These are phyloP conservation scores for Caenorhabditis plicata DNA, from an alignment of 2,888 invertebrate species.

Conservation along the genomic window DNA sequence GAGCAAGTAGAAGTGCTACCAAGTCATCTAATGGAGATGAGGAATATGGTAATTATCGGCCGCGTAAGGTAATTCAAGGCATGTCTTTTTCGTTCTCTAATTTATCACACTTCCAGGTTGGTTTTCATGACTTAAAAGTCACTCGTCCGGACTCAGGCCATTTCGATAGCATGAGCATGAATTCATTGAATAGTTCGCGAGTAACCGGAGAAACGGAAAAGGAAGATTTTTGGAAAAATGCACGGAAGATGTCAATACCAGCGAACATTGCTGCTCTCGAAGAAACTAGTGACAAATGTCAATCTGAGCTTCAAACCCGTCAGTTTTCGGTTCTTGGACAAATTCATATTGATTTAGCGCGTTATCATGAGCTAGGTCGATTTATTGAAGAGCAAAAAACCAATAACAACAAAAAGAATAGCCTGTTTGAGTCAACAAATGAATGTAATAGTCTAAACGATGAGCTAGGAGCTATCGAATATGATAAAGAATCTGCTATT, in stretches of 20 bases:
- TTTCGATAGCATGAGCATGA: slow-evolving; percentile 1
- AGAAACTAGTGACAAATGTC: neutral
- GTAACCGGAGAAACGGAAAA: slow-evolving; percentile 43
- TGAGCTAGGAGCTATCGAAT: slow-evolving; percentile 49
- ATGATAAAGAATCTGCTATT: slow-evolving; percentile 69
- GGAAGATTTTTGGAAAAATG: slow-evolving; percentile 45
- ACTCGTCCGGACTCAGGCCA: slow-evolving; percentile 4
- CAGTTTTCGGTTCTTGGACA: slow-evolving; percentile 68
- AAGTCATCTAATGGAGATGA: neutral
- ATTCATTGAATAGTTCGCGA: slow-evolving; percentile 21
- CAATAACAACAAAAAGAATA: slow-evolving; percentile 15
- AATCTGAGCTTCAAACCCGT: slow-evolving; percentile 16
- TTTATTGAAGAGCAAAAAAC: slow-evolving; percentile 62
- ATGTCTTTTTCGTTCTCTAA: too few species aligned
- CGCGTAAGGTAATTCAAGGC: slow-evolving; percentile 3
- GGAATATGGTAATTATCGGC: neutral
- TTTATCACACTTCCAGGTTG: slow-evolving; percentile 5
- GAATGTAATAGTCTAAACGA: neutral
- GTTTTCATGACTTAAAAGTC: slow-evolving; percentile 9
- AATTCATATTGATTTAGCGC: slow-evolving; percentile 71
- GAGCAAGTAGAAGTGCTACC: neutral
- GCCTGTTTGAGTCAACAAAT: neutral
- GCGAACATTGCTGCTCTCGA: slow-evolving; percentile 29
- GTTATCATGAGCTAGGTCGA: slow-evolving; percentile 71
- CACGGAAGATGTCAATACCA: slow-evolving; percentile 48